phyloP scores from a whole-genome alignment of 2,113 vertebrate species.

The Emberiza fucata region DNA sequence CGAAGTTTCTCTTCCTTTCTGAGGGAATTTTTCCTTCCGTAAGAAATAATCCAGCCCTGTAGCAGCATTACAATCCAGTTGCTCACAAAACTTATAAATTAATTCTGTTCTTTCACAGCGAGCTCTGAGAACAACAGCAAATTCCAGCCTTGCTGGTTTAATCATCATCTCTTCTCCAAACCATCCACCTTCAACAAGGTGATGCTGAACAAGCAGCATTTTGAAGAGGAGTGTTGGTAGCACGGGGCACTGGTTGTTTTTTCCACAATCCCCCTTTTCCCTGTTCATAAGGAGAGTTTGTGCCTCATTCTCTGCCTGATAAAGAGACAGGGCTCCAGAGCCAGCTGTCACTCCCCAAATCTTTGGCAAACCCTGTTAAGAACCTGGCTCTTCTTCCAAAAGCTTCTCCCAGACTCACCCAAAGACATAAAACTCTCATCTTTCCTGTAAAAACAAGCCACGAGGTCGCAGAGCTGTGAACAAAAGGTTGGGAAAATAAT shows the following conservation, averaged over 20 bases:
- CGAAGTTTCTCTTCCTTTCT: not conserved
- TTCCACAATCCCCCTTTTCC: not conserved
- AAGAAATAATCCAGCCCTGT: not conserved
- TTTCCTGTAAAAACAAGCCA: constrained; percentile 16
- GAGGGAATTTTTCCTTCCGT: not conserved
- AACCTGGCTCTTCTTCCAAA: not conserved
- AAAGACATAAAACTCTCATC: not conserved
- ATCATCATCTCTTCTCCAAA: not conserved
- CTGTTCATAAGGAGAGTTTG: not conserved
- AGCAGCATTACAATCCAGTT: not conserved
- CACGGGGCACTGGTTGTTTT: fast-evolving
- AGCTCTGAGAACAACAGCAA: not conserved
- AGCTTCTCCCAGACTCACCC: not conserved
- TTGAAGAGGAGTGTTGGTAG: not conserved
- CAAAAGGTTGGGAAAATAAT: constrained; percentile 21
- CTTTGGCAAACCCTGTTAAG: not conserved
- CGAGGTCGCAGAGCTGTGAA: not conserved
- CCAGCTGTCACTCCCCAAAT: not conserved
- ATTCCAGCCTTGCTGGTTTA: not conserved
- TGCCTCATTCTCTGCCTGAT: not conserved
- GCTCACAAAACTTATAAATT: not conserved
- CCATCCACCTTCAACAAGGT: not conserved
- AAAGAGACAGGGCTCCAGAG: not conserved
- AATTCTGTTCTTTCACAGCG: not conserved
- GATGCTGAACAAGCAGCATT: not conserved